Percentiles rank a stretch among this genome's conserved stretches.
phyloP scores from a whole-genome alignment of 23 tunicate species.

The Trididemnum nubilum region DNA sequence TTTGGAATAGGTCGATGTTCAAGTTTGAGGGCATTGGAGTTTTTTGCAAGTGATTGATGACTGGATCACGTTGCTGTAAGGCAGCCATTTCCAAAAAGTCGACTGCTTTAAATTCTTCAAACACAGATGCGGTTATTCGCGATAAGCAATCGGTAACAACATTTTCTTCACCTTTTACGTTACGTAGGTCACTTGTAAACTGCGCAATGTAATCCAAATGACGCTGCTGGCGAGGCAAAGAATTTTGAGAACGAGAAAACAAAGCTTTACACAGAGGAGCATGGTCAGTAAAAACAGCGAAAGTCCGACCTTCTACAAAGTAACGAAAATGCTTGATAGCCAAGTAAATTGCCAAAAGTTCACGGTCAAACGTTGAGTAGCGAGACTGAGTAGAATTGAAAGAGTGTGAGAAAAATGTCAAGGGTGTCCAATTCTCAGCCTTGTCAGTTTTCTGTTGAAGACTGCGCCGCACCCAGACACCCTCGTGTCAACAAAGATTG shows the following conservation, averaged over 20 bases:
- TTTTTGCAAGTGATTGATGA: neutral
- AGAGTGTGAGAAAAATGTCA: neutral
- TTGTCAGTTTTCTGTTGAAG: neutral
- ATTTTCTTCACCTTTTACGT: neutral
- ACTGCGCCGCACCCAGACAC: neutral
- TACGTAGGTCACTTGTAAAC: neutral
- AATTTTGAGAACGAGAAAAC: neutral
- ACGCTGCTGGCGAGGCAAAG: neutral
- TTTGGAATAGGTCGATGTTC: neutral
- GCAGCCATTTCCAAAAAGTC: conserved; percentile 5
- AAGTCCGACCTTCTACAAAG: neutral
- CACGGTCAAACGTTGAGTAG: neutral
- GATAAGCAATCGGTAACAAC: neutral
- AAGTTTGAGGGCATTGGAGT: neutral
- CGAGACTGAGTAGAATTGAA: neutral
- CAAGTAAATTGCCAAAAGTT: neutral
- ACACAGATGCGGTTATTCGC: neutral
- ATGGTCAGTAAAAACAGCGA: neutral
- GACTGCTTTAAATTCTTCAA: conserved; percentile 1
- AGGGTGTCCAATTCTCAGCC: neutral
- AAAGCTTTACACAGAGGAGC: neutral
- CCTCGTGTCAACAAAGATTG: neutral
- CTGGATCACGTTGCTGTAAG: neutral
- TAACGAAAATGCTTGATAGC: neutral
- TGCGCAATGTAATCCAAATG: neutral